Conservation (phyloP, 1,140 invertebrate genomes). For the Camponotus vicinus region DNA sequence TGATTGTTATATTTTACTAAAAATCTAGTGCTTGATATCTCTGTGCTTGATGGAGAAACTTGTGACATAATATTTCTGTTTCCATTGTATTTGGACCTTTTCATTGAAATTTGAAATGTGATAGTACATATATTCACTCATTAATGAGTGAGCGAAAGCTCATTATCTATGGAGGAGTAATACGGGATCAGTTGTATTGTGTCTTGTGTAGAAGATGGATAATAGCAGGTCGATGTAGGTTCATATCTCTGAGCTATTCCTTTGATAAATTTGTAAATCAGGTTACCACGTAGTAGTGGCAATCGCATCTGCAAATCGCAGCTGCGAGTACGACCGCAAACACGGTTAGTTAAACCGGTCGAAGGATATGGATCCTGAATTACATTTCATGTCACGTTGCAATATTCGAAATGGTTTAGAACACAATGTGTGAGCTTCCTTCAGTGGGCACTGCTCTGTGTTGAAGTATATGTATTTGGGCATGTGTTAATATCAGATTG, state of each 20-base stretch:
- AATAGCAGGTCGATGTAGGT: neutral
- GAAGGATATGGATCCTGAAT: conserved; percentile 35
- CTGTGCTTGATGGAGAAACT: neutral
- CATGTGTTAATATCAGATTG: neutral
- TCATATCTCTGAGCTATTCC: conserved; percentile 50
- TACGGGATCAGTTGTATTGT: conserved; percentile 26
- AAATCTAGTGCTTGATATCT: neutral
- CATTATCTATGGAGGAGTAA: conserved; percentile 35
- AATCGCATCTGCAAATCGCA: conserved; percentile 36
- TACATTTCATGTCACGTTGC: conserved; percentile 14
- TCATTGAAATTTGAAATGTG: neutral
- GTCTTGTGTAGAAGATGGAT: neutral
- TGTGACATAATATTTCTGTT: neutral
- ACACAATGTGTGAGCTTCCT: neutral
- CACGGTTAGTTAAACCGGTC: conserved; percentile 33
- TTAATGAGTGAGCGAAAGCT: conserved; percentile 35
- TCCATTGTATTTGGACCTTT: neutral
- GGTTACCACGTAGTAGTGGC: conserved; percentile 50
- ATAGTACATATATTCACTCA: conserved; percentile 15
- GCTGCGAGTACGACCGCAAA: conserved; percentile 21
- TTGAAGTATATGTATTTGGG: neutral
- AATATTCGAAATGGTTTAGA: conserved; percentile 32
- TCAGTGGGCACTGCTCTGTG: neutral
- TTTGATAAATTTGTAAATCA: conserved; percentile 67
- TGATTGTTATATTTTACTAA: conserved; percentile 5